Evolutionary conservation across 2,888 invertebrate species (phyloP).

Genomic region (Noctua janthina): DNA sequence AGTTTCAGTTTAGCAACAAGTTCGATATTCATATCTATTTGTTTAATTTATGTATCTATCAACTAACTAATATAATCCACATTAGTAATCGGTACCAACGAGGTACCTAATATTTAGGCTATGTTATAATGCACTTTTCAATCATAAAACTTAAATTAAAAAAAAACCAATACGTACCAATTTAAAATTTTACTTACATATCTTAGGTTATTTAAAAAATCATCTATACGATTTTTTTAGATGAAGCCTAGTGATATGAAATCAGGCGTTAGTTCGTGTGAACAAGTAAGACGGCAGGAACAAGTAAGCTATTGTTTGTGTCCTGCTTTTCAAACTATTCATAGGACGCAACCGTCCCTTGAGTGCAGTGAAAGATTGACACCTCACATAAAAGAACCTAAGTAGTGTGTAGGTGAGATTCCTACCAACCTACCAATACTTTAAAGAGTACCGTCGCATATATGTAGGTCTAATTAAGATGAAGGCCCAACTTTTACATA

Average conservation of each 20-base stretch:
- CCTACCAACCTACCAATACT: neutral
- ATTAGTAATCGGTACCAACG: neutral
- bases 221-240: too few species aligned
- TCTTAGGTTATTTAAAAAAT: neutral
- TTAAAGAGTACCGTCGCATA: neutral
- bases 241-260: neutral
- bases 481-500: neutral
- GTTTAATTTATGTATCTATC: neutral
- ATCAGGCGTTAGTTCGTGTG: too few species aligned
- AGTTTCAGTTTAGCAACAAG: neutral
- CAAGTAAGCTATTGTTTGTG: conserved; percentile 32
- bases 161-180: too few species aligned
- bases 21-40: neutral
- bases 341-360: conserved; percentile 17
- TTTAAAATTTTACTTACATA: neutral
- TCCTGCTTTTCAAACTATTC: conserved; percentile 41
- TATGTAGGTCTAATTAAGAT: neutral
- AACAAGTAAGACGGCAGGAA: neutral
- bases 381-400: conserved; percentile 55
- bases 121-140: neutral
- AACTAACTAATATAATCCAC: neutral
- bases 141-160: neutral
- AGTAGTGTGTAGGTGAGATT: conserved; percentile 53
- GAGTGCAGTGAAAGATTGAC: conserved; percentile 51
- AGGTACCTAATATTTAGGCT: neutral